Percentiles rank a stretch among this genome's conserved stretches.
Conservation (phyloP, 2,888 invertebrate species). For the Cantharis flavilabris region DNA sequence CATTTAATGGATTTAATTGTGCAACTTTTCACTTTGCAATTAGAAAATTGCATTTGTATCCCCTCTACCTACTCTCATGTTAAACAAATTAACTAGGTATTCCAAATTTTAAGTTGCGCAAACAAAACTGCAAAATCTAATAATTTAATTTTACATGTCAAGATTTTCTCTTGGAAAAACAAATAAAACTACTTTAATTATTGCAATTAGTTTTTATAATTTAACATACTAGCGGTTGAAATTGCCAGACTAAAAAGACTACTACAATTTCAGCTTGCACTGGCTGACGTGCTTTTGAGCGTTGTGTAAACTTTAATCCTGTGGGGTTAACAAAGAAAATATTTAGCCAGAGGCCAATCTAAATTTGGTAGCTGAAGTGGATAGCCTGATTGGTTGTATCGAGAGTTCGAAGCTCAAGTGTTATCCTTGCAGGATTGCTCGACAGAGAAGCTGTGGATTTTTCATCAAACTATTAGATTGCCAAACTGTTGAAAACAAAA, state of each 20-base stretch:
- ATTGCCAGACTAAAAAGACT: conserved; percentile 9
- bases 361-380: conserved; percentile 55
- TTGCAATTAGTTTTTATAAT: conserved; percentile 1
- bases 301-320: conserved; percentile 56
- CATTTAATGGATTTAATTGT: conserved; percentile 25
- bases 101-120: not conserved
- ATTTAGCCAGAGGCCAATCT: conserved; percentile 59
- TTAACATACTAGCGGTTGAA: conserved; percentile 6
- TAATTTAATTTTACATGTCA: not conserved
- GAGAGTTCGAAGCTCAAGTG: conserved; percentile 49
- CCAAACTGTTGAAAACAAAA: conserved; percentile 11
- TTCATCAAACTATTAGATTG: conserved; percentile 42
- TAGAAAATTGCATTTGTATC: conserved; percentile 6
- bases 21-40: conserved; percentile 13
- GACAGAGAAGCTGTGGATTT: conserved; percentile 49
- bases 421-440: conserved; percentile 53
- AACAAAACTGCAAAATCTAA: not conserved
- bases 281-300: conserved; percentile 37
- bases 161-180: not conserved
- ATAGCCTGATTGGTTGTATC: conserved; percentile 52
- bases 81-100: not conserved
- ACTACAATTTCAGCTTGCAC: conserved; percentile 18
- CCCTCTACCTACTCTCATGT: not conserved
- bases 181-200: conserved; percentile 3
- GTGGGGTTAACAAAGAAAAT: conserved; percentile 58